phyloP scores from a whole-genome alignment of 1,140 invertebrate species.

The Tetramorium simillimum region DNA sequence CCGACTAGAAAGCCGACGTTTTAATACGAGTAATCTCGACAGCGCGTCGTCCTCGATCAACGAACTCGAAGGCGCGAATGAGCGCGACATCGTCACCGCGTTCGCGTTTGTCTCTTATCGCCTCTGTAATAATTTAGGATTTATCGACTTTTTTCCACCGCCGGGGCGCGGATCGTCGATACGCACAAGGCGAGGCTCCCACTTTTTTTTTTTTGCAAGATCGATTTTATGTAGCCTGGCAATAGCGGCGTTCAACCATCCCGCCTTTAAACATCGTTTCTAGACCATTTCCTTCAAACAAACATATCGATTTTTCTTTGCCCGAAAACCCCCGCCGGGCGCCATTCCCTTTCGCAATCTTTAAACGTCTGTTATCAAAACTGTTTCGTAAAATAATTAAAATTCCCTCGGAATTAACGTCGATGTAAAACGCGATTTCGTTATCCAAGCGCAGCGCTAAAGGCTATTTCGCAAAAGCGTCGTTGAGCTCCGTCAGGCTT shows the following conservation, averaged over 20 bases:
- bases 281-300: not conserved
- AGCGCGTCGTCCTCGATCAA: conserved; percentile 48
- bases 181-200: not conserved
- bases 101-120: conserved; percentile 39
- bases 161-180: conserved; percentile 22
- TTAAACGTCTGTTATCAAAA: not conserved
- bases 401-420: not conserved
- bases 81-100: conserved; percentile 25
- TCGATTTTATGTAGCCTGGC: conserved; percentile 19
- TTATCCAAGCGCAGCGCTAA: not conserved
- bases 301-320: not conserved
- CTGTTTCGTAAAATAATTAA: not conserved
- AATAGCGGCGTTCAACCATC: not conserved
- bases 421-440: not conserved
- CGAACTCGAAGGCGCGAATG: conserved; percentile 57
- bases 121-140: conserved; percentile 58
- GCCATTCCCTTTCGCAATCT: not conserved
- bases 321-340: not conserved
- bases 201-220: conserved; percentile 40
- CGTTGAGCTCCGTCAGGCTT: not conserved
- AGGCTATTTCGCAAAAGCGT: not conserved
- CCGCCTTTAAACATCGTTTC: not conserved
- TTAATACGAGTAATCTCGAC: conserved; percentile 40
- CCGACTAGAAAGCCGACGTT: not conserved
- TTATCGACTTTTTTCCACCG: conserved; percentile 54